Percentiles rank a stretch among this genome's conserved stretches.
These are phyloP conservation scores for Drosophila setosimentum DNA, from an alignment of 2,888 invertebrate genomes.

Conservation along the genomic window DNA sequence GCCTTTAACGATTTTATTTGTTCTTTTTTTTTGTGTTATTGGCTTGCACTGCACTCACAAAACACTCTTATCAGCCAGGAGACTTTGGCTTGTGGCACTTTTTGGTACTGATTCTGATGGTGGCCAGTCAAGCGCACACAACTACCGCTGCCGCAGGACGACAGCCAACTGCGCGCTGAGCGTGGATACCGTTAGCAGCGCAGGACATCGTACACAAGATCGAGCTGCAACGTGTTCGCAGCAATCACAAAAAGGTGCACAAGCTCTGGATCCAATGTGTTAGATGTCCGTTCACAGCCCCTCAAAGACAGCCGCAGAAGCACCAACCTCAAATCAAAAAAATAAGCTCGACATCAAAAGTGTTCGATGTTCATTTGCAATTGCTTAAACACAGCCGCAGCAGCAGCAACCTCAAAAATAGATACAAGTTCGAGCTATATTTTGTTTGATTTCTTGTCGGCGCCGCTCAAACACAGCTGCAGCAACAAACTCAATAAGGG, in stretches of 20 bases:
- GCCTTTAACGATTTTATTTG: conserved; percentile 19
- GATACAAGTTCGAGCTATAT: background rate
- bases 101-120: conserved; percentile 7
- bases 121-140: conserved; percentile 67
- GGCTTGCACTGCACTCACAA: conserved; percentile 43
- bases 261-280: background rate
- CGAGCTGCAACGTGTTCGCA: conserved; percentile 50
- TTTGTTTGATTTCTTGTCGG: background rate
- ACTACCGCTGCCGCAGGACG: conserved; percentile 77
- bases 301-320: background rate
- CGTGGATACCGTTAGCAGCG: conserved; percentile 38
- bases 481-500: background rate
- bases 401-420: background rate
- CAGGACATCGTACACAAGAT: conserved; percentile 27
- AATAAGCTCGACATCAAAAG: background rate
- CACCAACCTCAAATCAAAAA: background rate
- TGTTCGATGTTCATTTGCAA: conserved; percentile 1
- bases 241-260: background rate
- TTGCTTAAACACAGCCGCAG: background rate
- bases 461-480: background rate
- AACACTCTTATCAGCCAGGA: conserved; percentile 31
- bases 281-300: background rate
- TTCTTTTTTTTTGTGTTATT: conserved; percentile 10
- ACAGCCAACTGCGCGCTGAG: conserved; percentile 75
- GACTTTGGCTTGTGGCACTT: conserved; percentile 7